phyloP scores from a whole-genome alignment of 2,888 invertebrate species.

The Aleiodes testaceus region DNA sequence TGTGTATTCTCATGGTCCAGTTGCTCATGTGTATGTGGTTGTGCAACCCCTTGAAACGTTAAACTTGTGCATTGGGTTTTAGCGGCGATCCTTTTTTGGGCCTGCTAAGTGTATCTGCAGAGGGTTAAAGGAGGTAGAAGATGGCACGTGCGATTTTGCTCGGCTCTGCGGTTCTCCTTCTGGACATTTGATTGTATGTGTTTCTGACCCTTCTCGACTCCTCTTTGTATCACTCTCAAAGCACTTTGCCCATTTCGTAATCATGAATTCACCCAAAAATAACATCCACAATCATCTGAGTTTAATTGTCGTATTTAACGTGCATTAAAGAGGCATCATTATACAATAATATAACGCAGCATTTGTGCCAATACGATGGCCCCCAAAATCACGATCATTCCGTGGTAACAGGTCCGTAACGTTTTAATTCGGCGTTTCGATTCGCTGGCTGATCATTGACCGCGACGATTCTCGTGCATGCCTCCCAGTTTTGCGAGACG shows the following conservation, averaged over 20 bases:
- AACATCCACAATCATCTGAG: background rate
- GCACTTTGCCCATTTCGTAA: background rate
- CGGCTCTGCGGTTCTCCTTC: constrained; percentile 20
- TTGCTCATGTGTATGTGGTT: background rate
- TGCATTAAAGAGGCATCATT: constrained; percentile 8
- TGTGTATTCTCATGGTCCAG: constrained; percentile 13
- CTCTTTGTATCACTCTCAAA: background rate
- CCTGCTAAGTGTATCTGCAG: constrained; percentile 23
- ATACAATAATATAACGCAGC: background rate
- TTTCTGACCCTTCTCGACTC: background rate
- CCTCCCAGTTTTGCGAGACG: constrained; percentile 31
- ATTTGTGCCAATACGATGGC: constrained; percentile 8
- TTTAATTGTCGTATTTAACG: constrained; percentile 6
- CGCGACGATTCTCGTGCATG: constrained; percentile 39
- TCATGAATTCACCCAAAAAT: constrained; percentile 18
- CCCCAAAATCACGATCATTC: constrained; percentile 39
- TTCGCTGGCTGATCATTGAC: constrained; percentile 47
- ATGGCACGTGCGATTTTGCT: constrained; percentile 49
- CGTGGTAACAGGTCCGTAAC: constrained; percentile 44
- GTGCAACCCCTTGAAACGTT: background rate
- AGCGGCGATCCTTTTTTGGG: constrained; percentile 49
- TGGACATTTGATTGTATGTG: constrained; percentile 24
- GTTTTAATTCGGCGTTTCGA: constrained; percentile 47
- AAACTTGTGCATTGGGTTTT: constrained; percentile 43
- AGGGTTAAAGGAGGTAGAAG: constrained; percentile 46